Percentiles rank a stretch among this genome's conserved stretches.
Conservation (phyloP, 2,113 vertebrate genomes). For the Setophaga kirtlandii region DNA sequence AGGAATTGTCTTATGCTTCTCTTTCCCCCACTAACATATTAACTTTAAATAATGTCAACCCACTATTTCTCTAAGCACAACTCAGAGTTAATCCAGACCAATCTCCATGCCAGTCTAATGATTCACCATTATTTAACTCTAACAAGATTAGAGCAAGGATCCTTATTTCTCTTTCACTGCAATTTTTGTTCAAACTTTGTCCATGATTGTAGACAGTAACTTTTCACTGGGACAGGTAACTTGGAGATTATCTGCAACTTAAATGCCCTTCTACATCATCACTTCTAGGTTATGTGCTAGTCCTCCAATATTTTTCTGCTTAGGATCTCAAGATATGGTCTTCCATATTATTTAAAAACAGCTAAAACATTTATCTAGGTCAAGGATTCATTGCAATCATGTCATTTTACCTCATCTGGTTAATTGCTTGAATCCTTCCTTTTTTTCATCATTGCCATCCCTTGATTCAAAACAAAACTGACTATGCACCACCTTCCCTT, state of each 20-base stretch:
- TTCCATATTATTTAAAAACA: not conserved
- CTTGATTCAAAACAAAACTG: not conserved
- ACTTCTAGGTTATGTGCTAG: not conserved
- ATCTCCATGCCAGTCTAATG: not conserved
- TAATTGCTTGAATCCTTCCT: not conserved
- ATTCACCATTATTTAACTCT: not conserved
- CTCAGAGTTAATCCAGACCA: not conserved
- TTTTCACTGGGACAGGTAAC: not conserved
- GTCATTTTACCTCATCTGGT: not conserved
- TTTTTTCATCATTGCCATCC: not conserved
- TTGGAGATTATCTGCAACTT: not conserved
- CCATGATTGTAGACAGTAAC: not conserved
- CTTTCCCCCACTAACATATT: accelerated
- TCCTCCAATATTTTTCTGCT: not conserved
- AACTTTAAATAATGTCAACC: not conserved
- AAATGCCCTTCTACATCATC: not conserved
- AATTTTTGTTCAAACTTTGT: not conserved
- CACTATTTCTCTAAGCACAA: not conserved
- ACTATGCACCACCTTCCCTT: not conserved
- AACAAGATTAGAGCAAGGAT: not conserved
- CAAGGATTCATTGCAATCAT: not conserved
- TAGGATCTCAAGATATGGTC: not conserved
- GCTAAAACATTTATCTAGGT: not conserved
- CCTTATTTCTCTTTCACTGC: not conserved
- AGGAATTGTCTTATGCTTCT: not conserved